phyloP scores from a whole-genome alignment of 1,140 invertebrate species.

The Leptopilina boulardi region DNA sequence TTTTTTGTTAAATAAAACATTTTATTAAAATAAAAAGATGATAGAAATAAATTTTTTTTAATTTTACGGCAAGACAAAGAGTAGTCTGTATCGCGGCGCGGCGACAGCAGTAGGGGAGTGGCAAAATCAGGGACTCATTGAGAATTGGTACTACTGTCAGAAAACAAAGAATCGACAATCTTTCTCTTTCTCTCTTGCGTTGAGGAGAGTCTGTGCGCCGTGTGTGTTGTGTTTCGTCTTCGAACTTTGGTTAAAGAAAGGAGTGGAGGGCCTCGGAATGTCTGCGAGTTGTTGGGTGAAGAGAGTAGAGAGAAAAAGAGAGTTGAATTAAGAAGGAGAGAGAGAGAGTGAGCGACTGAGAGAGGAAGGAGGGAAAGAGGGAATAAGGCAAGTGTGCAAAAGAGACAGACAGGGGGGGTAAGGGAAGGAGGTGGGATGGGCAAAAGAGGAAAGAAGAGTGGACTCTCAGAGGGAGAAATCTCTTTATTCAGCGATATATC shows the following conservation, averaged over 20 bases:
- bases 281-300: neutral
- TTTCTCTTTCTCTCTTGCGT: too few relatives aligned
- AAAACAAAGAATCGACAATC: slow-evolving; percentile 28
- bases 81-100: neutral
- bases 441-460: slow-evolving; percentile 26
- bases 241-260: slow-evolving; percentile 14
- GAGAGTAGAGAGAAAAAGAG: neutral
- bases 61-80: neutral
- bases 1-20: too few relatives aligned
- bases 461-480: slow-evolving; percentile 22
- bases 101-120: neutral
- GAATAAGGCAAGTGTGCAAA: too few relatives aligned
- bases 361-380: slow-evolving; percentile 41
- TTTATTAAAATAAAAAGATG: too few relatives aligned
- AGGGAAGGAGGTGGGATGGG: slow-evolving; percentile 23
- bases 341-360: slow-evolving; percentile 12
- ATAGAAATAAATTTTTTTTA: neutral
- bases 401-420: slow-evolving; percentile 2
- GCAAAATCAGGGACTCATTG: slow-evolving; percentile 18
- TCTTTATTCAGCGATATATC: slow-evolving; percentile 19
- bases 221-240: slow-evolving; percentile 30
- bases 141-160: slow-evolving; percentile 25
- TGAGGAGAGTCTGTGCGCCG: slow-evolving; percentile 23
- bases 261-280: slow-evolving; percentile 22
- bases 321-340: neutral